These are phyloP conservation scores for Spheniscus humboldti DNA, from an alignment of 2,797 vertebrate species.

Conservation along the genomic window DNA sequence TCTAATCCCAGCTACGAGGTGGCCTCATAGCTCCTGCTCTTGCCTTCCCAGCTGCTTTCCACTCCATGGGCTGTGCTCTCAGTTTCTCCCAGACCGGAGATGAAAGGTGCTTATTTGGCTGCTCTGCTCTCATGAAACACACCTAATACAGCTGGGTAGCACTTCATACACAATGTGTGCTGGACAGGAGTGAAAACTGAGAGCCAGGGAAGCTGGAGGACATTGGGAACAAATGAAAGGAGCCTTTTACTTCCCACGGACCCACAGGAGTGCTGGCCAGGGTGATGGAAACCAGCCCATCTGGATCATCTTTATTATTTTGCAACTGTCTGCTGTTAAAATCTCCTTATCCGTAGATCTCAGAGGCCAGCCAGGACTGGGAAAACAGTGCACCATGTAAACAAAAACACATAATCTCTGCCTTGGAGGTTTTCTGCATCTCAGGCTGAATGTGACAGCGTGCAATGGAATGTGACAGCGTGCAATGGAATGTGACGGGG, in stretches of 20 bases:
- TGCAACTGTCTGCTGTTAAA: background rate
- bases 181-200: background rate
- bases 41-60: background rate
- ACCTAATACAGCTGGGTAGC: background rate
- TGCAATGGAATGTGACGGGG: background rate
- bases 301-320: background rate
- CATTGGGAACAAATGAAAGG: background rate
- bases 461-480: fast-evolving
- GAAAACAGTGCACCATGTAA: background rate
- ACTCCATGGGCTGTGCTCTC: fast-evolving
- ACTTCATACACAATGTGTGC: fast-evolving
- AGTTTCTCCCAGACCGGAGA: fast-evolving
- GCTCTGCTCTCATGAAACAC: background rate
- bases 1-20: background rate
- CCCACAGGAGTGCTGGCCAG: fast-evolving
- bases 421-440: background rate
- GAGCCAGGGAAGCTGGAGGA: background rate
- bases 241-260: background rate
- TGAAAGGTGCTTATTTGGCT: background rate
- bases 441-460: background rate
- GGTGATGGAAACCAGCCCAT: background rate
- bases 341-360: background rate
- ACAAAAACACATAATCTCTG: background rate
- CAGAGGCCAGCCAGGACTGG: background rate
- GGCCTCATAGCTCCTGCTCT: background rate